Conservation (phyloP, 2,888 invertebrate species). For the Lithodes maja region DNA sequence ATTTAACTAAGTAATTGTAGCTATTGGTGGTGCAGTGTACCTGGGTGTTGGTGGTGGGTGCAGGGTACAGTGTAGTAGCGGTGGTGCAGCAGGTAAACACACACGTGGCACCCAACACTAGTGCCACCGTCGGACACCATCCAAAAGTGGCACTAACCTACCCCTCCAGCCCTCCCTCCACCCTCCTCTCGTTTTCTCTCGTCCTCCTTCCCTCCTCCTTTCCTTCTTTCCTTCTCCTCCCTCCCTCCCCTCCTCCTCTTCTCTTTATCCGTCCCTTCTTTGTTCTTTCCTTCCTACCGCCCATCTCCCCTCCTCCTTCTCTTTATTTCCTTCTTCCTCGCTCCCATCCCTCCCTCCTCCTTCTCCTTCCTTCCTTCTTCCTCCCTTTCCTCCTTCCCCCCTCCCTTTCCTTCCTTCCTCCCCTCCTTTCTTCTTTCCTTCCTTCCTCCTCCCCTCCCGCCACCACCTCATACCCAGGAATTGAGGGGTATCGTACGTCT, state of each 20-base stretch:
- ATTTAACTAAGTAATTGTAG: too few relatives aligned
- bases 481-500: not conserved
- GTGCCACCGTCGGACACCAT: not conserved
- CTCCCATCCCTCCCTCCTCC: not conserved
- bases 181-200: not conserved
- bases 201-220: not conserved
- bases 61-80: not conserved
- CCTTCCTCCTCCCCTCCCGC: too few relatives aligned
- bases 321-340: not conserved
- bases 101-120: constrained; percentile 50
- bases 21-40: too few relatives aligned
- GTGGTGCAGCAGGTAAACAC: constrained; percentile 27
- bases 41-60: not conserved
- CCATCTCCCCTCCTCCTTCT: not conserved
- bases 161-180: constrained; percentile 1
- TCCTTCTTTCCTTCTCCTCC: not conserved
- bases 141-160: constrained; percentile 7
- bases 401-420: not conserved
- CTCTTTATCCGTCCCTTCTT: not conserved
- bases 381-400: not conserved
- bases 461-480: not conserved
- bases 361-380: not conserved
- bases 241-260: not conserved
- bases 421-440: not conserved
- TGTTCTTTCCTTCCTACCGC: not conserved